phyloP scores from a whole-genome alignment of 2,113 vertebrate species.

The Pungitius pungitius region DNA sequence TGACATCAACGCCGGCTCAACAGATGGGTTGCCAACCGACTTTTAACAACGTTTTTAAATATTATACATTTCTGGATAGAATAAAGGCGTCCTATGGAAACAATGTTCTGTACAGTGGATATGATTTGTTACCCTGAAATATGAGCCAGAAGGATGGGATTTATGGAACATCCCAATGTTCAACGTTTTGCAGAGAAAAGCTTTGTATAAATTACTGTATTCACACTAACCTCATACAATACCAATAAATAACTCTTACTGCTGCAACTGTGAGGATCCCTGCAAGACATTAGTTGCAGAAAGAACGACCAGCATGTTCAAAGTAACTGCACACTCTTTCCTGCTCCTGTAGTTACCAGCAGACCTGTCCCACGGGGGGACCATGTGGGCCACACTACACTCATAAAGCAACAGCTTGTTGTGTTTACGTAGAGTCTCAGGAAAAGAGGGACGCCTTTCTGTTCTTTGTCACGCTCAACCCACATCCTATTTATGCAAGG shows the following conservation, averaged over 20 bases:
- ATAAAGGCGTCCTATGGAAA: slow-evolving; percentile 35
- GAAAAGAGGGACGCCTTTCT: slow-evolving; percentile 24
- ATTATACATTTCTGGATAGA: slow-evolving; percentile 20
- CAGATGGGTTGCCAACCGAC: slow-evolving; percentile 35
- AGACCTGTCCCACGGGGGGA: slow-evolving; percentile 44
- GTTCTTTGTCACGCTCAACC: slow-evolving; percentile 31
- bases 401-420: slow-evolving; percentile 55
- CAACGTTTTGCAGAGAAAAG: slow-evolving; percentile 1
- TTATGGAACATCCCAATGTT: slow-evolving; percentile 3
- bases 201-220: neutral
- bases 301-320: slow-evolving; percentile 13
- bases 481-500: slow-evolving; percentile 47
- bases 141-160: neutral
- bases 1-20: slow-evolving; percentile 26
- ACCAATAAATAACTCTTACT: neutral
- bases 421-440: slow-evolving; percentile 47
- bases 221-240: neutral
- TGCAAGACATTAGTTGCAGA: slow-evolving; percentile 25
- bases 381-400: slow-evolving; percentile 25
- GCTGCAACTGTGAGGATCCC: slow-evolving; percentile 10
- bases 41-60: slow-evolving; percentile 1
- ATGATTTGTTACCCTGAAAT: slow-evolving; percentile 31
- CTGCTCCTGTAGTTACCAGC: slow-evolving; percentile 46
- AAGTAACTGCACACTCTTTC: slow-evolving; percentile 34
- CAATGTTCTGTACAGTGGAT: slow-evolving; percentile 17